Percentiles rank a stretch among this genome's conserved stretches.
Conservation (phyloP, 2,888 invertebrate genomes). For the Cheilosia soror region DNA sequence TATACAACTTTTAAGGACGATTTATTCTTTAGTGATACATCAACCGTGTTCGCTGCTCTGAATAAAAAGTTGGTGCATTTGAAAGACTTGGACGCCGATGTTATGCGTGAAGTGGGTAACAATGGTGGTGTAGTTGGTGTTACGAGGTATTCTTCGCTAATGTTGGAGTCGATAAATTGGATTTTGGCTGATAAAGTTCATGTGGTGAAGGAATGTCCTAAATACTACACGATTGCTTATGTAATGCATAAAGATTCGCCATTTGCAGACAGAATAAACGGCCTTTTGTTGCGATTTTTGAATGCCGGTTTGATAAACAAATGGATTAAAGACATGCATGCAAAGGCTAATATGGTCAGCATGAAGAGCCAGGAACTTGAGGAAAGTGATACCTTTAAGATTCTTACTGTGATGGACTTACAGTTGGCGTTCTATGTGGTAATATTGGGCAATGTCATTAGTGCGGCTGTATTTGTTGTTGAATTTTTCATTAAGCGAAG, state of each 20-base stretch:
- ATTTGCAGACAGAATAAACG: constrained; percentile 81
- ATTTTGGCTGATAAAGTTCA: constrained; percentile 78
- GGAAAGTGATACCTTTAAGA: constrained; percentile 76
- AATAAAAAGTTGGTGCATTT: constrained; percentile 79
- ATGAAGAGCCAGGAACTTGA: constrained; percentile 71
- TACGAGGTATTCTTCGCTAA: constrained; percentile 80
- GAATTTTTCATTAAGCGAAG: constrained; percentile 71
- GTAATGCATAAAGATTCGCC: constrained; percentile 81
- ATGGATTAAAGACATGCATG: constrained; percentile 81
- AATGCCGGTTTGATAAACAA: constrained; percentile 82
- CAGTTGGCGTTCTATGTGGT: constrained; percentile 83
- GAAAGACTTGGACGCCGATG: constrained; percentile 78
- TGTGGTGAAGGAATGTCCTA: constrained; percentile 83
- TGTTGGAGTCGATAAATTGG: constrained; percentile 79
- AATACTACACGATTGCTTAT: constrained; percentile 82
- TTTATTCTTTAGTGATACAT: constrained; percentile 82
- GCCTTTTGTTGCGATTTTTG: constrained; percentile 79
- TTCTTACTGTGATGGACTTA: constrained; percentile 81
- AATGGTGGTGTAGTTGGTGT: constrained; percentile 80
- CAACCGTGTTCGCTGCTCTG: constrained; percentile 80
- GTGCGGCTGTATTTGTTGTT: constrained; percentile 74
- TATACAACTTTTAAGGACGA: constrained; percentile 83
- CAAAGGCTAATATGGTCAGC: constrained; percentile 75
- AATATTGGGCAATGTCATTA: constrained; percentile 79
- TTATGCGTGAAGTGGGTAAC: constrained; percentile 78